Evolutionary conservation across 2,888 invertebrate genomes (phyloP).

Genomic region (Teleogryllus oceanicus): DNA sequence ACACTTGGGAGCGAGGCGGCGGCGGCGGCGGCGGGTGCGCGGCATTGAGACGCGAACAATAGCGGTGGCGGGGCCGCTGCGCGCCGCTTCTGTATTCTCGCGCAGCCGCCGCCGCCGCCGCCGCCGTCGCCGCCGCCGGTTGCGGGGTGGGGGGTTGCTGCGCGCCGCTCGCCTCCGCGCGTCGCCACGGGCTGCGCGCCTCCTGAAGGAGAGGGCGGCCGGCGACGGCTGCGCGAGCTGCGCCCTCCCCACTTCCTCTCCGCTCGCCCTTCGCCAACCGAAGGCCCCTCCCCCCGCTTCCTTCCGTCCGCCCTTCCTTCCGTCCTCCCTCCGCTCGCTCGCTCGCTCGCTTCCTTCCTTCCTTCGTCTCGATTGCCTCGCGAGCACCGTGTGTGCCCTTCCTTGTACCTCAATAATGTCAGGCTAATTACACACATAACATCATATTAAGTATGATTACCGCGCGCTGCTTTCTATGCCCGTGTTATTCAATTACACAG

Average conservation of each 20-base stretch:
- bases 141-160: not conserved
- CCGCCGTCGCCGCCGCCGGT: not conserved
- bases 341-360: not conserved
- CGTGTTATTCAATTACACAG: conserved; percentile 39
- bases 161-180: not conserved
- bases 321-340: not conserved
- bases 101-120: not conserved
- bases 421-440: conserved; percentile 40
- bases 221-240: not conserved
- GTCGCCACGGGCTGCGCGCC: not conserved
- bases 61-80: not conserved
- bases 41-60: conserved; percentile 4
- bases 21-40: not conserved
- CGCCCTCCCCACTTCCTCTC: not conserved
- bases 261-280: not conserved
- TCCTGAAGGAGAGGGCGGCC: not conserved
- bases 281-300: not conserved
- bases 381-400: conserved; percentile 7
- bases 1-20: not conserved
- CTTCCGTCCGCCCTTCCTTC: conserved; percentile 2
- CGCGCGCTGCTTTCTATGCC: conserved; percentile 31
- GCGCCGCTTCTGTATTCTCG: no score
- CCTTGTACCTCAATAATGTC: conserved; percentile 34
- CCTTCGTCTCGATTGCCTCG: conserved; percentile 6
- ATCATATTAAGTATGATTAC: conserved; percentile 40